phyloP scores from a whole-genome alignment of 2,888 invertebrate genomes.

The Nomada goodeniana region DNA sequence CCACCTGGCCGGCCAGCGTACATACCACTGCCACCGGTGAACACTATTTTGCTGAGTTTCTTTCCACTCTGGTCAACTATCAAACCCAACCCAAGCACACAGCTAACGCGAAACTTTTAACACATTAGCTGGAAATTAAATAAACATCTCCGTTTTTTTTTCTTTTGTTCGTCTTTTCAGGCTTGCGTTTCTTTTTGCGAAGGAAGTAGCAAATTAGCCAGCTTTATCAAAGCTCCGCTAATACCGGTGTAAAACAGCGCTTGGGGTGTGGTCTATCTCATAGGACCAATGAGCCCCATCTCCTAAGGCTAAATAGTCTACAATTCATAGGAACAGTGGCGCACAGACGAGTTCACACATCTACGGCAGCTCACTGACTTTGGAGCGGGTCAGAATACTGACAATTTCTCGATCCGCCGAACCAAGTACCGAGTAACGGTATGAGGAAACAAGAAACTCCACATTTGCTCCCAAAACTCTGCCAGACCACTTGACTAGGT shows the following conservation, averaged over 20 bases:
- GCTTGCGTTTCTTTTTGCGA: background rate
- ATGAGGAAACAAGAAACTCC: too few species aligned
- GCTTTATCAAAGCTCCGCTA: background rate
- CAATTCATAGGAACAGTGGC: too few species aligned
- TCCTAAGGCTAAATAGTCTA: too few species aligned
- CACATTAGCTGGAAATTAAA: background rate
- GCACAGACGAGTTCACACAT: too few species aligned
- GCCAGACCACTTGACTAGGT: too few species aligned
- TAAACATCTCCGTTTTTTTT: slow-evolving; percentile 17
- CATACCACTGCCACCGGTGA: slow-evolving; percentile 80
- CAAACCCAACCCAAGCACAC: background rate
- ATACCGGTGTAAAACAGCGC: background rate
- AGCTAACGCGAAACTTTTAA: background rate
- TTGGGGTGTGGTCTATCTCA: background rate
- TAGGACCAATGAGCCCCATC: too few species aligned
- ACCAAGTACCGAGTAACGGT: too few species aligned
- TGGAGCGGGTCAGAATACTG: too few species aligned
- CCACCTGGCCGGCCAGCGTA: slow-evolving; percentile 81
- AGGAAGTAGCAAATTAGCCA: background rate
- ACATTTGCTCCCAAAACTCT: too few species aligned
- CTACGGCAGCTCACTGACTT: too few species aligned
- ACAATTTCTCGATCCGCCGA: too few species aligned
- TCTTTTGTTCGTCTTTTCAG: background rate
- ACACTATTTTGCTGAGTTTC: slow-evolving; percentile 80
- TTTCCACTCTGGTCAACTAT: too few species aligned